Evolutionary conservation across 92 coral and sea anemone species (phyloP).

Genomic region (Ricordea florida): DNA sequence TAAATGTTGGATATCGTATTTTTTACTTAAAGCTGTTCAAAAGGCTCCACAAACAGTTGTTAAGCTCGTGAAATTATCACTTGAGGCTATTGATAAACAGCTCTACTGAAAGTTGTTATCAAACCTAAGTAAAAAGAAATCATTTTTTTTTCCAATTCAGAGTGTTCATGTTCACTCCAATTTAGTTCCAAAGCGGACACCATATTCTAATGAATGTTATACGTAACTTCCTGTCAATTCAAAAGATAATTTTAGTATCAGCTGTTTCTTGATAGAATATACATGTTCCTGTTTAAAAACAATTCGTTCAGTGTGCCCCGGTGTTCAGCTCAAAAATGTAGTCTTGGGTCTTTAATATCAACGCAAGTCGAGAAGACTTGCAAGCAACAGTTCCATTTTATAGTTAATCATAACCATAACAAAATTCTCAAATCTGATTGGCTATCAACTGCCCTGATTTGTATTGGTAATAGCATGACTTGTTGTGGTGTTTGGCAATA

Average conservation of each 20-base stretch:
- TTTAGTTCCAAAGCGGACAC: conserved; percentile 18
- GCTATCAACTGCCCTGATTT: too few species aligned
- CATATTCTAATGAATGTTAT: conserved; percentile 10
- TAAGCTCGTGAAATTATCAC: conserved; percentile 21
- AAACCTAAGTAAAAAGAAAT: conserved; percentile 9
- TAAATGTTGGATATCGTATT: conserved; percentile 22
- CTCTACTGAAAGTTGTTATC: conserved; percentile 12
- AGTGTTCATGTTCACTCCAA: conserved; percentile 11
- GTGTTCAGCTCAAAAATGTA: background rate
- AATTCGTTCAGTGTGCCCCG: background rate
- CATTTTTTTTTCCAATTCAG: conserved; percentile 10
- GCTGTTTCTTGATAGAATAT: background rate
- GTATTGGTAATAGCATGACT: too few species aligned
- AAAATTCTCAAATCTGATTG: too few species aligned
- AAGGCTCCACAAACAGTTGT: conserved; percentile 22
- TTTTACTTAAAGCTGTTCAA: conserved; percentile 15
- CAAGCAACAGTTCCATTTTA: too few species aligned
- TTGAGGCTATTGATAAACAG: conserved; percentile 21
- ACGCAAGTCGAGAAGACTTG: too few species aligned
- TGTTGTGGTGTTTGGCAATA: too few species aligned
- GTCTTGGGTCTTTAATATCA: too few species aligned
- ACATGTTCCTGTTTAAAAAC: background rate
- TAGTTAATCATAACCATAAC: too few species aligned
- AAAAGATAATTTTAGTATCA: conserved; percentile 2
- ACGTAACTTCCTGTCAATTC: conserved; percentile 15